Evolutionary conservation across 2,888 invertebrate genomes (phyloP).

Genomic region (Enoplolaimus lenunculus): DNA sequence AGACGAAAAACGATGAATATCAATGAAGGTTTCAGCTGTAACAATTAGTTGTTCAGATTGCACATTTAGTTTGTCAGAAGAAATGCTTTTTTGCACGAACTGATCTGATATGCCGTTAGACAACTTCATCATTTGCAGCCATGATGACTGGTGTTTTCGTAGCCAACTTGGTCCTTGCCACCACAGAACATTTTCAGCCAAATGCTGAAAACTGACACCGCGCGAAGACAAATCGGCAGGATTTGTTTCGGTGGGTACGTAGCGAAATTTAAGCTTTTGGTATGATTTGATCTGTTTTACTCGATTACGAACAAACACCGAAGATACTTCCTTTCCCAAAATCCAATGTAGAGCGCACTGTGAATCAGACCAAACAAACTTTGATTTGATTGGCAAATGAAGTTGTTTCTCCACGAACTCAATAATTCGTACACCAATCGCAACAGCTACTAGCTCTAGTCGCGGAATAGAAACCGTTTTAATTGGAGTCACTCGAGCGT

Average conservation of each 20-base stretch:
- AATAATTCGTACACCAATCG: slow-evolving; percentile 16
- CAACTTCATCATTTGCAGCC: slow-evolving; percentile 21
- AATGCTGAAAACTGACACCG: slow-evolving; percentile 24
- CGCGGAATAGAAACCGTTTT: slow-evolving; percentile 18
- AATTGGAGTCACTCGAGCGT: slow-evolving; percentile 11
- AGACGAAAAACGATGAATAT: background rate
- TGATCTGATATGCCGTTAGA: too few relatives aligned
- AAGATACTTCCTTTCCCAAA: background rate
- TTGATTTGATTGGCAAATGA: background rate
- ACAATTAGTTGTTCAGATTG: too few relatives aligned
- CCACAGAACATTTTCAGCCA: slow-evolving; percentile 26
- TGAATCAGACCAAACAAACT: slow-evolving; percentile 17
- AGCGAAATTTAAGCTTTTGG: slow-evolving; percentile 26
- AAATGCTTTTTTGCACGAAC: too few relatives aligned
- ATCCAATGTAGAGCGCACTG: slow-evolving; percentile 22
- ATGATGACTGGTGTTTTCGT: slow-evolving; percentile 3
- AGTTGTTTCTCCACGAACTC: slow-evolving; percentile 16
- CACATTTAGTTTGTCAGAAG: too few relatives aligned
- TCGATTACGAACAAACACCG: slow-evolving; percentile 28
- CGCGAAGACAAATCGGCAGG: slow-evolving; percentile 32
- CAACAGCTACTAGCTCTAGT: slow-evolving; percentile 14
- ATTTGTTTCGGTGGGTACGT: slow-evolving; percentile 29
- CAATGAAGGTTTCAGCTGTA: too few relatives aligned
- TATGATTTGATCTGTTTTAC: slow-evolving; percentile 27
- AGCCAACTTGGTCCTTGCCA: slow-evolving; percentile 28